Evolutionary conservation across 1,140 invertebrate species (phyloP).

Genomic region (Drosophila mojavensis): DNA sequence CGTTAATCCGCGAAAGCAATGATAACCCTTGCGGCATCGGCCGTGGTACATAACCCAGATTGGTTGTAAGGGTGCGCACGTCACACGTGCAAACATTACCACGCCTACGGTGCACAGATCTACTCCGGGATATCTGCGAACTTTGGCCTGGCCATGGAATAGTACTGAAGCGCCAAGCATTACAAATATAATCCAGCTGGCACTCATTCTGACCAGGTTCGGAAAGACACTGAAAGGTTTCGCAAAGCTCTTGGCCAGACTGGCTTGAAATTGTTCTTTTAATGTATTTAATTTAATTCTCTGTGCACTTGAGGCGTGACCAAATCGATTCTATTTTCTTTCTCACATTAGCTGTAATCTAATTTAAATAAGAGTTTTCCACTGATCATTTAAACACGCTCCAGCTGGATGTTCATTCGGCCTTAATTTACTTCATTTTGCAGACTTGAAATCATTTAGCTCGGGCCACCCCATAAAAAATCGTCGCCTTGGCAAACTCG

Average conservation of each 20-base stretch:
- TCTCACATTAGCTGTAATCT: not conserved
- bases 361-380: conserved; percentile 1
- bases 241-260: not conserved
- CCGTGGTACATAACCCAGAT: no score
- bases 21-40: no score
- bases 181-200: no score
- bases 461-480: not conserved
- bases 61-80: no score
- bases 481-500: not conserved
- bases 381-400: not conserved
- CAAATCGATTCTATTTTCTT: not conserved
- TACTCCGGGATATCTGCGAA: no score
- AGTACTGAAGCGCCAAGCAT: no score
- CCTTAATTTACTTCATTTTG: conserved; percentile 15
- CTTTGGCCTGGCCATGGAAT: no score
- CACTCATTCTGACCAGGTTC: no score
- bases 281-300: not conserved
- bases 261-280: not conserved
- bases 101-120: no score
- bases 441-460: conserved; percentile 6
- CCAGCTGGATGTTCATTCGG: conserved; percentile 13
- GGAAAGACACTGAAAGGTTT: no score
- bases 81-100: no score
- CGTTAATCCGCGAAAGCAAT: no score
- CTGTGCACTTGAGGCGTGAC: not conserved